A percentile compares a stretch with the other conserved stretches of the same genome.
Conservation (phyloP, 2,113 vertebrate species). For the Equus przewalskii region DNA sequence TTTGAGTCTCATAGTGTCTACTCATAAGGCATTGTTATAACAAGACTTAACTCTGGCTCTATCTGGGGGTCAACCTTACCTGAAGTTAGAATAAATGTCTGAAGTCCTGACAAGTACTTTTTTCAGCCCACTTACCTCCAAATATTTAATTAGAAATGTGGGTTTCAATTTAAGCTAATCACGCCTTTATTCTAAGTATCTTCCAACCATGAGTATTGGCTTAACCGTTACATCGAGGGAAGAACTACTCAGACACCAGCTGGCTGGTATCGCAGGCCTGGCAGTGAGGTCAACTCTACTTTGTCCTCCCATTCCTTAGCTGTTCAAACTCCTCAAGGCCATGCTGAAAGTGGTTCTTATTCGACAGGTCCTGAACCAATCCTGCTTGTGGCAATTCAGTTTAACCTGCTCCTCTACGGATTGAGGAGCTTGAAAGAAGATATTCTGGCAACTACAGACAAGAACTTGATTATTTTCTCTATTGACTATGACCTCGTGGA, state of each 20-base stretch:
- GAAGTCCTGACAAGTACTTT: neutral
- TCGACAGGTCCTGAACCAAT: conserved; percentile 89
- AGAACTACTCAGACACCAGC: neutral
- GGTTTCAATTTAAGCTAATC: neutral
- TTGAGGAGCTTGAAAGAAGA: conserved; percentile 89
- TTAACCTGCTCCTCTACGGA: conserved; percentile 90
- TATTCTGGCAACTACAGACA: conserved; percentile 87
- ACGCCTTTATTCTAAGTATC: neutral
- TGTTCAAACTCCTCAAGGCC: neutral
- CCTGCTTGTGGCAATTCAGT: conserved; percentile 92
- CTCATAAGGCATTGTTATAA: neutral
- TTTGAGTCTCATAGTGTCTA: neutral
- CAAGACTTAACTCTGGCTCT: neutral
- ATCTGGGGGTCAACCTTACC: neutral
- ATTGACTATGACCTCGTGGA: conserved; percentile 92
- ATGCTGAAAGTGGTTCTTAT: neutral
- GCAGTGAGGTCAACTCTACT: neutral
- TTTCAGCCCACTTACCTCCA: neutral
- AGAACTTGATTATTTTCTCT: conserved; percentile 89
- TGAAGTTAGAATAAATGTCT: neutral
- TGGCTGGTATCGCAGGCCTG: neutral
- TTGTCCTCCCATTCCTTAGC: neutral
- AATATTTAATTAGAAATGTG: neutral
- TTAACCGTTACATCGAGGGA: neutral
- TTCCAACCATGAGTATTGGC: neutral